A percentile compares a stretch with the other conserved stretches of the same genome.
phyloP scores from a whole-genome alignment of 2,113 vertebrate genomes.

The Triplophysa dalaica region DNA sequence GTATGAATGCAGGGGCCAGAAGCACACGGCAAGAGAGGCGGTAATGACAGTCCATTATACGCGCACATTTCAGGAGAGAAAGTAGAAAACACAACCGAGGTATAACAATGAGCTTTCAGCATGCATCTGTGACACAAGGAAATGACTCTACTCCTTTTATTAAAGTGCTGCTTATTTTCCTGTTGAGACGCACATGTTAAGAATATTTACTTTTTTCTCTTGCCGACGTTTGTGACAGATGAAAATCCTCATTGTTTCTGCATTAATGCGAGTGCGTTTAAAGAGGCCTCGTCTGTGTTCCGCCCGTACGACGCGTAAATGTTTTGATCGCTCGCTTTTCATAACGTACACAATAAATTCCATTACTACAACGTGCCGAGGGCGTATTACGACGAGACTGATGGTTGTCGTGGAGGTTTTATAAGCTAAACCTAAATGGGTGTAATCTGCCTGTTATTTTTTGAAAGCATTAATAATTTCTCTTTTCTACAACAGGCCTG shows the following conservation, averaged over 20 bases:
- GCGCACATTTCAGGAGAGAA: conserved; percentile 48
- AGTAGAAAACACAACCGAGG: conserved; percentile 46
- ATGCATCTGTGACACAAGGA: conserved; percentile 49
- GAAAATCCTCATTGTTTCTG: conserved; percentile 29
- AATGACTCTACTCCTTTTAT: conserved; percentile 40
- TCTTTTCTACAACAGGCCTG: conserved; percentile 33
- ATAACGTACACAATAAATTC: not conserved
- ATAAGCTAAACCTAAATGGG: conserved; percentile 33
- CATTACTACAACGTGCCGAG: not conserved
- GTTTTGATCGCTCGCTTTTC: conserved; percentile 25
- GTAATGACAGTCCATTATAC: conserved; percentile 59
- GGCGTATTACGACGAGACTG: not conserved
- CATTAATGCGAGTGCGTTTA: conserved; percentile 3
- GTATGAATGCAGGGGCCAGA: conserved; percentile 42
- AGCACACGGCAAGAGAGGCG: conserved; percentile 38
- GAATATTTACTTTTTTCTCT: conserved; percentile 39
- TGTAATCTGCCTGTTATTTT: conserved; percentile 27
- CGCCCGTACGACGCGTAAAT: not conserved
- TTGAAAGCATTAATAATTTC: conserved; percentile 41
- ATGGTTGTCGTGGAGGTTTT: not conserved
- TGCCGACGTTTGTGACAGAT: conserved; percentile 11
- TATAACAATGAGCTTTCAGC: conserved; percentile 53
- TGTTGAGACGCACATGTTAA: conserved; percentile 16
- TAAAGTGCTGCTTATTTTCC: conserved; percentile 39
- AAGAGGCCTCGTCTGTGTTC: conserved; percentile 3